Conservation (phyloP, 2,797 vertebrate species). For the Enteromius viviparus region DNA sequence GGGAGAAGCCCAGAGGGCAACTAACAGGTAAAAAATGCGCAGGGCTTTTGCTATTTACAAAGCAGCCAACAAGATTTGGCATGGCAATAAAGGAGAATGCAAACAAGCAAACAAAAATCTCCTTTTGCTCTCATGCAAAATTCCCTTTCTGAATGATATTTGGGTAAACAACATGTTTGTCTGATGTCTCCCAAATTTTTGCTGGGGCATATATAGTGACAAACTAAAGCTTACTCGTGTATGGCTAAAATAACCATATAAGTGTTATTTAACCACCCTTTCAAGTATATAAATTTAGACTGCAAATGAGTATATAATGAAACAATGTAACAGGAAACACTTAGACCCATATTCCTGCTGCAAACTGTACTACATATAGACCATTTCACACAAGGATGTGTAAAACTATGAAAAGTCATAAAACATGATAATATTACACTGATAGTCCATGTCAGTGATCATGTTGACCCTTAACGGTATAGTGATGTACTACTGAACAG, state of each 20-base stretch:
- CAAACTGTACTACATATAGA: constrained; percentile 21
- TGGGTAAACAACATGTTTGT: constrained; percentile 61
- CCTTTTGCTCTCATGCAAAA: constrained; percentile 74
- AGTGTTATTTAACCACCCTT: constrained; percentile 67
- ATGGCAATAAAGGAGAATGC: constrained; percentile 39
- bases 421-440: not conserved
- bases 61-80: constrained; percentile 64
- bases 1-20: constrained; percentile 29
- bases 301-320: constrained; percentile 59
- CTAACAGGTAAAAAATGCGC: constrained; percentile 61
- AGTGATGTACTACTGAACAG: constrained; percentile 20
- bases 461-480: constrained; percentile 1
- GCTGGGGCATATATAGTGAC: constrained; percentile 50
- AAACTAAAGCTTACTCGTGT: constrained; percentile 66
- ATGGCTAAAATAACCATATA: constrained; percentile 66
- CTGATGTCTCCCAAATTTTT: constrained; percentile 37
- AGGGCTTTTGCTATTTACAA: constrained; percentile 58
- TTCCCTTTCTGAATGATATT: constrained; percentile 76
- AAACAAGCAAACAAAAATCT: constrained; percentile 61
- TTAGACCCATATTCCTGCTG: constrained; percentile 4
- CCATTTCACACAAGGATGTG: not conserved
- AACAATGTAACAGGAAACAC: constrained; percentile 39
- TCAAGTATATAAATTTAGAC: constrained; percentile 75
- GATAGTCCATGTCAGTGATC: constrained; percentile 11
- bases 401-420: constrained; percentile 4